These are phyloP conservation scores for Xestoiulus laeticollis DNA, from an alignment of 2,888 invertebrate species.

Conservation along the genomic window DNA sequence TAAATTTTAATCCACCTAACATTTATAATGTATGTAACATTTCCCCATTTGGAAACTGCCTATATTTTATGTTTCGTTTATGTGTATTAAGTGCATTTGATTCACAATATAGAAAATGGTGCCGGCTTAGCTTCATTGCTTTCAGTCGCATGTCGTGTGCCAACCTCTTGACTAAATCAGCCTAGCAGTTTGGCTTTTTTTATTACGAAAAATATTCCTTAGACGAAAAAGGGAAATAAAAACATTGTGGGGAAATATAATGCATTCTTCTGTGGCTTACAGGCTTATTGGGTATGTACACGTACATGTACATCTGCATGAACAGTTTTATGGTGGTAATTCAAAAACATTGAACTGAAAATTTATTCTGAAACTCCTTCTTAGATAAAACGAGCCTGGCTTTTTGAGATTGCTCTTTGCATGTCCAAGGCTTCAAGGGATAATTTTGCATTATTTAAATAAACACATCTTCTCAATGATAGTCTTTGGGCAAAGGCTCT, in stretches of 20 bases:
- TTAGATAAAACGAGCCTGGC: background rate
- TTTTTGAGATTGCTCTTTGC: background rate
- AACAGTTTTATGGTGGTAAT: background rate
- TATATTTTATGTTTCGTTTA: constrained; percentile 14
- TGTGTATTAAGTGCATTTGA: background rate
- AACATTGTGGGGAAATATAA: constrained; percentile 14
- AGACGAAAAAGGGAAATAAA: background rate
- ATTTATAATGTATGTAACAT: background rate
- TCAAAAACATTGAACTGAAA: constrained; percentile 5
- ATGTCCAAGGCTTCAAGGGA: background rate
- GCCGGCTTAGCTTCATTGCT: background rate
- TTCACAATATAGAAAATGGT: background rate
- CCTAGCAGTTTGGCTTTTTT: background rate
- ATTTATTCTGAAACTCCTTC: background rate
- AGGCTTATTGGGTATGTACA: too few relatives aligned
- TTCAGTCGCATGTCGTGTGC: constrained; percentile 8
- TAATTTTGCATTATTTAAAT: background rate
- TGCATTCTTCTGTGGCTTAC: background rate
- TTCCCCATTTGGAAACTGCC: background rate
- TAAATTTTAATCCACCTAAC: background rate
- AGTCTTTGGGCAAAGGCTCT: background rate
- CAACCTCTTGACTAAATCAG: background rate
- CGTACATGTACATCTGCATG: too few relatives aligned
- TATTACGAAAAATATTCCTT: background rate
- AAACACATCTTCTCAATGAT: background rate